Conservation (phyloP, 2,888 invertebrate genomes). For the Hydropsyche betteni region DNA sequence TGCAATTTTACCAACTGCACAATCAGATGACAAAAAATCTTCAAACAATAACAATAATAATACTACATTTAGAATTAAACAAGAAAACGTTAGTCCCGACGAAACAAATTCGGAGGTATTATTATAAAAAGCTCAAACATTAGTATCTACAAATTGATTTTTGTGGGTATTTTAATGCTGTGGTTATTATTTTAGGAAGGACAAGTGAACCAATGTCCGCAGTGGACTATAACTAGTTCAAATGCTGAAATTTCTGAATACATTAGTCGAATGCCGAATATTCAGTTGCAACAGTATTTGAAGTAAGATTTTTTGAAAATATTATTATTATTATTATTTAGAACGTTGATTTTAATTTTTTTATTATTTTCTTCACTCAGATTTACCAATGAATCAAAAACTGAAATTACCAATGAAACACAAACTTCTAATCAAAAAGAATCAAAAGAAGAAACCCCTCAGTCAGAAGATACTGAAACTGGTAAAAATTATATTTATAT, state of each 20-base stretch:
- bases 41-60: constrained; percentile 59
- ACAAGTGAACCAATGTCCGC: constrained; percentile 23
- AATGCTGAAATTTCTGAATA: constrained; percentile 49
- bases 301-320: constrained; percentile 43
- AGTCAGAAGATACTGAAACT: constrained; percentile 19
- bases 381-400: constrained; percentile 22
- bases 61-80: constrained; percentile 58
- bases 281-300: constrained; percentile 60
- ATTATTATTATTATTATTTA: too few species aligned
- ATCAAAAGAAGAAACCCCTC: constrained; percentile 23
- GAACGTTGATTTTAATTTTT: neutral
- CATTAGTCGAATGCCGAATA: constrained; percentile 37
- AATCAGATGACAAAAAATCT: constrained; percentile 55
- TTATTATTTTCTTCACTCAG: constrained; percentile 1
- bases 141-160: neutral
- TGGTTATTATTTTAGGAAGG: constrained; percentile 25
- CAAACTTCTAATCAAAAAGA: neutral
- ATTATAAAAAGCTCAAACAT: constrained; percentile 45
- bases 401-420: constrained; percentile 1
- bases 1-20: constrained; percentile 34
- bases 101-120: constrained; percentile 59
- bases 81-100: constrained; percentile 59
- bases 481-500: constrained; percentile 5
- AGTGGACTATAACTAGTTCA: constrained; percentile 46
- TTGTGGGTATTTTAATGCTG: too few species aligned